Conservation (phyloP, 1,140 invertebrate genomes). For the Heliconius hewitsoni region DNA sequence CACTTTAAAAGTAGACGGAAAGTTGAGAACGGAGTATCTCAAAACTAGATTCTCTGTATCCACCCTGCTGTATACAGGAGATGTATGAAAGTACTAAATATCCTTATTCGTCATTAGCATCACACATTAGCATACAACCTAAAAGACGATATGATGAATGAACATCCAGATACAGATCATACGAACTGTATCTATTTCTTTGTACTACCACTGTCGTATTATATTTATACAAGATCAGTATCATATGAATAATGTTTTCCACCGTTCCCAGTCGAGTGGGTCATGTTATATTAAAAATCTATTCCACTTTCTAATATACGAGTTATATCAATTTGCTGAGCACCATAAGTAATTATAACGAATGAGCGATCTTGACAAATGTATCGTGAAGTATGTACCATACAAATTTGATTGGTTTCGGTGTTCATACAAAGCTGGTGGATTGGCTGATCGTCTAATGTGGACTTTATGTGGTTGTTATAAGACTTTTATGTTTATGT, state of each 20-base stretch:
- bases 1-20: not conserved
- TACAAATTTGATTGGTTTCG: slow-evolving; percentile 66
- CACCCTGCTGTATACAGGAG: not conserved
- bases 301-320: slow-evolving; percentile 66
- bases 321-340: slow-evolving; percentile 66
- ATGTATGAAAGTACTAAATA: not conserved
- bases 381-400: slow-evolving; percentile 68
- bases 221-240: slow-evolving; percentile 66
- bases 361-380: slow-evolving; percentile 70
- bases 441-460: not conserved
- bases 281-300: slow-evolving; percentile 43
- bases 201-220: slow-evolving; percentile 61
- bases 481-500: slow-evolving; percentile 2
- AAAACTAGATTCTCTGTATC: not conserved
- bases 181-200: slow-evolving; percentile 34
- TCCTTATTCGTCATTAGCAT: not conserved
- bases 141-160: slow-evolving; percentile 51
- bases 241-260: slow-evolving; percentile 53
- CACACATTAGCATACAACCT: not conserved
- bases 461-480: not conserved
- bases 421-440: slow-evolving; percentile 36
- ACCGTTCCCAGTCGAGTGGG: slow-evolving; percentile 49
- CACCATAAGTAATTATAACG: slow-evolving; percentile 68
- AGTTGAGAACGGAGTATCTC: not conserved
- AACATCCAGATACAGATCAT: slow-evolving; percentile 58